Conservation (phyloP, 2,113 vertebrate genomes). For the Ploceus nigricollis region DNA sequence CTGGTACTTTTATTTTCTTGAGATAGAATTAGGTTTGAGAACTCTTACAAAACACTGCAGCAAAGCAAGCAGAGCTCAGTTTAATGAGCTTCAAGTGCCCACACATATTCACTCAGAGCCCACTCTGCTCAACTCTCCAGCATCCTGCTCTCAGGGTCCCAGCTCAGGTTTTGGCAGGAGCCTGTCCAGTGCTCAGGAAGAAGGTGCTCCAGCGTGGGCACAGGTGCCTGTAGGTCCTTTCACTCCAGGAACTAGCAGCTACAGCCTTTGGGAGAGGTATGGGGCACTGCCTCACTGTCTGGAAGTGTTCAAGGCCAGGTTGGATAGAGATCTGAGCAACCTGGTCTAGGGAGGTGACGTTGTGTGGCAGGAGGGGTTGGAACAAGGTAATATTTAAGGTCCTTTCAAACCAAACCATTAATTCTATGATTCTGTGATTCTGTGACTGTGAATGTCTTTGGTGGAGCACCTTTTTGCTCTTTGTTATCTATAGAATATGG, state of each 20-base stretch:
- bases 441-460: background rate
- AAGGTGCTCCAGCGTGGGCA: background rate
- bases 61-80: background rate
- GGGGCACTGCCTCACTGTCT: background rate
- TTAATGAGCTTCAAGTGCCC: background rate
- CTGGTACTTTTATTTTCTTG: background rate
- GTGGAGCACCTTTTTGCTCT: background rate
- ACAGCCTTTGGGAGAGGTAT: background rate
- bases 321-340: background rate
- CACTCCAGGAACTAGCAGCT: background rate
- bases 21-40: background rate
- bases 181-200: background rate
- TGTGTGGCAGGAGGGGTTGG: accelerated
- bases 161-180: background rate
- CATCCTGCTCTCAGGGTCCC: background rate
- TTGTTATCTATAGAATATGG: background rate
- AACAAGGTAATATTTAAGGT: background rate
- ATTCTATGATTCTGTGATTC: background rate
- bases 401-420: background rate
- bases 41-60: background rate
- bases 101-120: background rate
- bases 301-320: background rate
- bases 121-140: background rate
- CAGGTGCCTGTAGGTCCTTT: background rate
- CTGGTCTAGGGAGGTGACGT: background rate